Evolutionary conservation across 1,140 invertebrate species (phyloP), one percentile per base, ranked within the genome.

Genomic region (Gryllus bimaculatus): DNA sequence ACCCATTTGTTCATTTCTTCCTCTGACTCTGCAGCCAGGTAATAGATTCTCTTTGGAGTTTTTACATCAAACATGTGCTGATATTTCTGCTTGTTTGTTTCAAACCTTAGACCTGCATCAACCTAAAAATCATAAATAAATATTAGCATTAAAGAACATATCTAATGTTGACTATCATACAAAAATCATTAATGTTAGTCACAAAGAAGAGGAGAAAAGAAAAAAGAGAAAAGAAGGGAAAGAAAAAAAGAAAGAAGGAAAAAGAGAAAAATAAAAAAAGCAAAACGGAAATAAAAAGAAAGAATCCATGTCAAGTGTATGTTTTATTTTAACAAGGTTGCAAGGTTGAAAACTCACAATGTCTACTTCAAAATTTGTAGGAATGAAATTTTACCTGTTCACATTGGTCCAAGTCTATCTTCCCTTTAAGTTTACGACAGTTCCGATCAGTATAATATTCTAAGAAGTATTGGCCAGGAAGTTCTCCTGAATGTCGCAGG

Each of bases 1-100:
- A 98, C 96, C 97, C 97, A 98, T 84, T 93, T 93, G 81, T 94
- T 93, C 96, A 98, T 98, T 82, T 97, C 95, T 77, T 89, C 88
- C 84, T 96, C 95, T 48, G 92, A 93, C 82, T 97, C 95, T 4
- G 96, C 95, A 74, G 96, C 95, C 80, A 98, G 88, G 87, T 96
- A 97, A 86, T 97, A 98, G 75, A 92, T 93, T 81, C 96, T 88
- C 83, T 93, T 93, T 54, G 94, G 93, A 66, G 95, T 97, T 84
- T 93, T 93, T 18, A 97, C 92, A 84, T 95, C 94, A 85, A 97
- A 97, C 88, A 96, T 95, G 81, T 91, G 93, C 21, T 91, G 92
- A 85, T 95, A 94, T 83, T 94, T 93, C 82, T 93, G 90, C 84
- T 93, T 95, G 77, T 90, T 89, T 83, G 93, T 90, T 86, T 95